Base-by-base conservation (phyloP, 2,113 vertebrate genomes). In the Merops nubicus region DNA sequence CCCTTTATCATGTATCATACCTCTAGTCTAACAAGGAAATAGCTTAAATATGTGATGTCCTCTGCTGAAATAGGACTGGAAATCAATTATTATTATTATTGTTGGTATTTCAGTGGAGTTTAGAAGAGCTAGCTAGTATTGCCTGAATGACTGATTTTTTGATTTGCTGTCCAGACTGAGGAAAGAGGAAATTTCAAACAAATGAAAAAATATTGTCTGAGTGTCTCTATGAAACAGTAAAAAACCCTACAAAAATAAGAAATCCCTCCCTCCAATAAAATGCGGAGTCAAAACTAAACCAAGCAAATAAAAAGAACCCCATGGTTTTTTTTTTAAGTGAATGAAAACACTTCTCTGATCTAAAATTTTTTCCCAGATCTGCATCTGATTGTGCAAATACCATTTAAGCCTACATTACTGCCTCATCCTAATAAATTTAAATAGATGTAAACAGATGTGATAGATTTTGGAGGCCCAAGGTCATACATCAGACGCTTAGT, bases 51-150 rank as follows among this genome's bases (percentile, higher is more conserved):
- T 62, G 29, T 88, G 88, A 63, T 7, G 13, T 77, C 21, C 11
- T 62, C 28, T 81, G 42, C 75, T 81, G 63, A 91, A 93, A 88
- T 54, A 87, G 22, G 65, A 91, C 77, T 91, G 74, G 76, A 93
- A 95, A 96, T 95, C 57, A 65, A 85, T 93, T 93, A 91, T 92
- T 93, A 80, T 94, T 94, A 82, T 47, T 79, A 51, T 83, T 87
- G 22, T 70, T 91, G 72, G 31, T 79, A 83, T 95, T 96, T 95
- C 87, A 89, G 4, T 42, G 20, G 53, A 76, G 56, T 81, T 81
- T 73, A 93, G 76, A 82, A 94, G 36, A 88, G 19, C n/a, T 72
- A 87, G 63, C 15, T 80, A 59, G 63, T 62, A 28, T 77, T 90
- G 42, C 77, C 31, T 69, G 64, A 91, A 79, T 74, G 75, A 93